Base-by-base conservation (phyloP, 2,797 vertebrate species). In the Dendrocincla tyrannina region DNA sequence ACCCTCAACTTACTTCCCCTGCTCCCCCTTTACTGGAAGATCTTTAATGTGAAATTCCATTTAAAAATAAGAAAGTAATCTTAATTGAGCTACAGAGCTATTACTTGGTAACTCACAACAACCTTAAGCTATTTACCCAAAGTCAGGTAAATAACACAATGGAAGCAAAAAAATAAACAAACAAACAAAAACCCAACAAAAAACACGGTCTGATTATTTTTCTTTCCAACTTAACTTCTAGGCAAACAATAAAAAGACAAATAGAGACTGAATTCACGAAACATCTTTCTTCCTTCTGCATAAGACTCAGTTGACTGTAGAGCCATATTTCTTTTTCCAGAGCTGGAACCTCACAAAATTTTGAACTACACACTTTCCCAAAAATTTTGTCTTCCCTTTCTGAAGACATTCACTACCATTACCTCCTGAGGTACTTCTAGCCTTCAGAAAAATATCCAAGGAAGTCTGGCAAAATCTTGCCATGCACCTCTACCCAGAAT, bases 241-340 rank as follows among this genome's bases (percentile, higher is more conserved):
- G 50, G 23, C 13, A 69, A 63, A 63, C 37, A 4, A 19, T 18
- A 42, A 49, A 68, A 33, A 35, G 32, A 49, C 5, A 64, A 50
- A 83, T 10, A 32, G n/a, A 44, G 17, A 30, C 10, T 39, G 4
- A 13, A 52, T 39, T 77, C 50, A 39, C 3, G 33, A 33, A 70
- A 58, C 5, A 39, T 30, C 28, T 10, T 77, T 9, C 37, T 50
- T 37, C 13, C 13, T 56, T 33, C 3, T 22, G 6, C 5, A 22
- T 22, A 53, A 47, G 5, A 11, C 19, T 35, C 56, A 63, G 3
- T 13, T 63, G 18, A 44, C 37, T 50, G 13, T 17, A 70, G 9
- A 23, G 16, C 1, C 0, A 0, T 37, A 32, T 15, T 13, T 44
- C 17, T 76, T 55, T 58, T 50, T 37, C 15, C 42, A 30, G 2